Evolutionary conservation across 2,888 invertebrate species (phyloP).

Genomic region (Antitype chi): DNA sequence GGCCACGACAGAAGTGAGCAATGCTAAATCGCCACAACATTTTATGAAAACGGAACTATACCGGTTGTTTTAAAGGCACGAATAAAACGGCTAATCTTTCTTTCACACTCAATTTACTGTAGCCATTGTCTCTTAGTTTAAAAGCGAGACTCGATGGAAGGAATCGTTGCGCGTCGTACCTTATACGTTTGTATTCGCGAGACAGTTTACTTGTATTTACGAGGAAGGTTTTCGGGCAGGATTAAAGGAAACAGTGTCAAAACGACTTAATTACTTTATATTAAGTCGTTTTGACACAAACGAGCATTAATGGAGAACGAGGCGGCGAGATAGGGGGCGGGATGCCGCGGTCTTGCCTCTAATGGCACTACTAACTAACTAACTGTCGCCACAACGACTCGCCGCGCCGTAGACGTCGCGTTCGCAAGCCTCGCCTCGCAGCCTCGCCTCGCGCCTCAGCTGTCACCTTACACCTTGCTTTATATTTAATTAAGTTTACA

Average conservation of each 20-base stretch:
- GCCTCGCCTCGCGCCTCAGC: constrained; percentile 65
- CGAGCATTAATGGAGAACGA: constrained; percentile 83
- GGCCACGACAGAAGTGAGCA: constrained; percentile 6
- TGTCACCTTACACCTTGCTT: constrained; percentile 75
- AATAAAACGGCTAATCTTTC: constrained; percentile 67
- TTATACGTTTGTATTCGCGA: constrained; percentile 59
- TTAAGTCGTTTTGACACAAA: constrained; percentile 86
- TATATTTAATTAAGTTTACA: constrained; percentile 78
- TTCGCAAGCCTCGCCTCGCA: constrained; percentile 53
- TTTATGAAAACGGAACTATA: constrained; percentile 52
- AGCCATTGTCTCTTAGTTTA: constrained; percentile 61
- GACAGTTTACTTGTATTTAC: constrained; percentile 63
- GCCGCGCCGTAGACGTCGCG: constrained; percentile 74
- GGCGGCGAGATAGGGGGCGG: constrained; percentile 77
- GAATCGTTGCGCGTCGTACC: constrained; percentile 43
- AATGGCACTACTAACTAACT: constrained; percentile 87
- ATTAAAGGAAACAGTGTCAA: constrained; percentile 78
- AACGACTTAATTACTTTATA: constrained; percentile 82
- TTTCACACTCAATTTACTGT: constrained; percentile 66
- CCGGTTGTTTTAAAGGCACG: constrained; percentile 36
- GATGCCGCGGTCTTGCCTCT: constrained; percentile 78
- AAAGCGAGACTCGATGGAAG: constrained; percentile 57
- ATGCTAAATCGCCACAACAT: constrained; percentile 34
- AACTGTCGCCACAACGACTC: constrained; percentile 84
- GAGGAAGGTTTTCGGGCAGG: constrained; percentile 69